Evolutionary conservation across 2,888 invertebrate genomes (phyloP).

Genomic region (Aplocera efformata): DNA sequence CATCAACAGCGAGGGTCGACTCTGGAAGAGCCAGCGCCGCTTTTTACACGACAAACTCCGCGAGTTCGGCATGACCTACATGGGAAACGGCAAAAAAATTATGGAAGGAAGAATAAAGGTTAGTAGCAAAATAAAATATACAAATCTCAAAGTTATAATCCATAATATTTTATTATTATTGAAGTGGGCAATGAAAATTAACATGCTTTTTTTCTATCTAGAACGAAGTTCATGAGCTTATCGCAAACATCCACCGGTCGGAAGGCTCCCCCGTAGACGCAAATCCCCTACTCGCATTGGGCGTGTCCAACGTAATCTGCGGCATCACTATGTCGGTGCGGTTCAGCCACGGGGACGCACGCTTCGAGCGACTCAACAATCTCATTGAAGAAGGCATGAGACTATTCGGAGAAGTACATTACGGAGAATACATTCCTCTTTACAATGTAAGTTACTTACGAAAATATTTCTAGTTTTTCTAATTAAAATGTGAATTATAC

Average conservation of each 20-base stretch:
- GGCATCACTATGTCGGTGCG: slow-evolving; percentile 93
- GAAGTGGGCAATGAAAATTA: background rate
- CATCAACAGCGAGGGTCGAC: slow-evolving; percentile 91
- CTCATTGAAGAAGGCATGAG: slow-evolving; percentile 96
- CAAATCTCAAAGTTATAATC: slow-evolving; percentile 4
- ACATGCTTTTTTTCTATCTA: slow-evolving; percentile 44
- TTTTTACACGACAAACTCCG: slow-evolving; percentile 93
- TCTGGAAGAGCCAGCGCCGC: slow-evolving; percentile 94
- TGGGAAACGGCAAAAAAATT: slow-evolving; percentile 88
- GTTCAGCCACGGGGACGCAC: slow-evolving; percentile 87
- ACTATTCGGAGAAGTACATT: slow-evolving; percentile 90
- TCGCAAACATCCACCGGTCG: slow-evolving; percentile 82
- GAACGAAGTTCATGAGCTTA: slow-evolving; percentile 88
- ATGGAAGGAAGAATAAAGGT: slow-evolving; percentile 94
- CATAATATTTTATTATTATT: background rate
- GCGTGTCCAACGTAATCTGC: slow-evolving; percentile 94
- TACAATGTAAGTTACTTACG: slow-evolving; percentile 75
- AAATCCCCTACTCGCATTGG: slow-evolving; percentile 87
- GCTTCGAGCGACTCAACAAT: slow-evolving; percentile 89
- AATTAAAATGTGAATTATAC: background rate
- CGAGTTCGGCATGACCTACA: slow-evolving; percentile 93
- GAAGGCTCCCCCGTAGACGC: slow-evolving; percentile 87
- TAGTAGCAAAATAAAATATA: slow-evolving; percentile 26
- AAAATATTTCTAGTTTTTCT: background rate
- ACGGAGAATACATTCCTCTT: slow-evolving; percentile 91